Conservation (phyloP, 2,113 vertebrate genomes). For the Typhlomys cinereus region DNA sequence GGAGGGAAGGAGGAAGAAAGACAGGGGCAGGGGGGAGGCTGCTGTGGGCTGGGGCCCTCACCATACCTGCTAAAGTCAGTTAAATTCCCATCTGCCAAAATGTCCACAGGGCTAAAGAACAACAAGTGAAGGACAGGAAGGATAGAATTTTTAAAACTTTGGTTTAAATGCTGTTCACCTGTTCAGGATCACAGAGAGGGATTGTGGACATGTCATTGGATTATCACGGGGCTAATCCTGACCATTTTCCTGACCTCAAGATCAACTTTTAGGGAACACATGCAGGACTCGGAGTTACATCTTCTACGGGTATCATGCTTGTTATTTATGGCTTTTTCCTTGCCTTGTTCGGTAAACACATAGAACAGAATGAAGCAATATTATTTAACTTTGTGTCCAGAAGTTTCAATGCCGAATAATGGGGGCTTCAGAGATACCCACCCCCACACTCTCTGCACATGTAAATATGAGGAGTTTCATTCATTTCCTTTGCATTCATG, state of each 20-base stretch:
- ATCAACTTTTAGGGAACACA: background rate
- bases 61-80: background rate
- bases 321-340: conserved; percentile 26
- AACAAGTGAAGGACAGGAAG: background rate
- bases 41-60: background rate
- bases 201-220: background rate
- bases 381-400: conserved; percentile 10
- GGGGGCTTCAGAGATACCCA: background rate
- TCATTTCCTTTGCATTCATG: background rate
- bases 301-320: background rate
- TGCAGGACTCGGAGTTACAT: background rate
- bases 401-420: background rate
- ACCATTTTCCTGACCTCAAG: background rate
- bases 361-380: background rate
- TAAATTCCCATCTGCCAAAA: background rate
- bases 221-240: background rate
- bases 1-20: too few species aligned
- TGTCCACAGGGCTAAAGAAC: background rate
- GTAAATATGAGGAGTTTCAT: background rate
- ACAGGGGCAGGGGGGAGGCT: background rate
- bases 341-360: conserved; percentile 22
- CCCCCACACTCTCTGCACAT: background rate
- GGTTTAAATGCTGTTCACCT: background rate
- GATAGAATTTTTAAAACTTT: background rate
- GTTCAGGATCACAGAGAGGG: background rate